Conservation (phyloP, 2,797 vertebrate genomes). For the Meriones psammophilus region DNA sequence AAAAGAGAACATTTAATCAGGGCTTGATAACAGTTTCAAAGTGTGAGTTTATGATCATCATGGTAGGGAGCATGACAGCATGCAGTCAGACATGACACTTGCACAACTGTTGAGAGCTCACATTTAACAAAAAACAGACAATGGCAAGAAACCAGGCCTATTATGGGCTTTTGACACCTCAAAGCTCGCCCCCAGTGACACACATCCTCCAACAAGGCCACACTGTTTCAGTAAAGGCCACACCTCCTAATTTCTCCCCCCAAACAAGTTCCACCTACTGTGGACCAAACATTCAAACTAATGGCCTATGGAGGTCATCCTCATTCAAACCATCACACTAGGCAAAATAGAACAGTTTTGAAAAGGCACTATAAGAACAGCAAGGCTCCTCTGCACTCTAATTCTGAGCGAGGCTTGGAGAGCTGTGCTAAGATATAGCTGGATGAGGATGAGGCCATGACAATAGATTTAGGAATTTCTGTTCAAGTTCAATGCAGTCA, state of each 20-base stretch:
- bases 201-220: neutral
- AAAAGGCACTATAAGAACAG: neutral
- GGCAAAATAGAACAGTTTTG: neutral
- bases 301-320: neutral
- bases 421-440: neutral
- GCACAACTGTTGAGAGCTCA: neutral
- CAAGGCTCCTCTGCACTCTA: neutral
- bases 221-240: neutral
- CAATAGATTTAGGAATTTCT: neutral
- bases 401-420: neutral
- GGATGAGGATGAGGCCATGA: neutral
- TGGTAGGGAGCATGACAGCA: neutral
- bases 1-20: neutral
- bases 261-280: neutral
- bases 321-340: too few relatives aligned
- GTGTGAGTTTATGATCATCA: neutral
- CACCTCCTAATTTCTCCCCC: neutral
- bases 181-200: neutral
- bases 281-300: neutral
- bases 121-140: neutral
- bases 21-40: neutral
- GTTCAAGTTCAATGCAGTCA: neutral
- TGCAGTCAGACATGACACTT: neutral
- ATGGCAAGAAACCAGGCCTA: neutral
- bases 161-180: neutral